Evolutionary conservation across 2,888 invertebrate species (phyloP), one percentile per base, ranked within the genome.

Genomic region (Allacma fusca): DNA sequence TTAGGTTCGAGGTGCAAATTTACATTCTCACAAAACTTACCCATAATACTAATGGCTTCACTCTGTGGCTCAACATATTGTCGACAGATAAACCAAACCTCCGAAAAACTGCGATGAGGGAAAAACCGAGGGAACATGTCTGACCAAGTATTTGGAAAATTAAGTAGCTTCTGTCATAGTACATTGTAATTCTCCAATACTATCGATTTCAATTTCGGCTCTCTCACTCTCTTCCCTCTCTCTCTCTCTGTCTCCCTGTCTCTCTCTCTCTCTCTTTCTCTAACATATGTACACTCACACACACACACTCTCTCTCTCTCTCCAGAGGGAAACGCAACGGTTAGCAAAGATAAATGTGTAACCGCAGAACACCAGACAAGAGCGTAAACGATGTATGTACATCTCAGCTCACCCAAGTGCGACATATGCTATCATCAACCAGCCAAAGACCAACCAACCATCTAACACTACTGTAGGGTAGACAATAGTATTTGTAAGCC

Each of bases 161-260:
- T 67, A 67, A 67, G 67, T 26, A 67, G 67, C 29, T 67, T 67
- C 67, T 67, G 67, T 67, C 67, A 67, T 67, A 67, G 67, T 28
- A 67, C 67, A 29, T 67, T 67, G 29, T 29, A 67, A 67, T 67
- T 29, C 67, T 67, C 29, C 67, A 67, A 67, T 67, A 67, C 29
- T 28, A 50, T 70, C 44, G 44, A 59, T 59, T 59, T 59, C 59
- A 59, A 59, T 59, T 59, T 59, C 59, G n/a, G 19, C 59, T 59
- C 59, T 59, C 59, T 59, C n/a, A n/a, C n/a, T n/a, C n/a, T n/a
- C n/a, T n/a, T n/a, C n/a, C n/a, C n/a, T n/a, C n/a, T n/a, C n/a
- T n/a, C n/a, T n/a, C n/a, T n/a, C 44, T 43, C 44, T 43, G 12
- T 43, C 44, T 43, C 44, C 9, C 44, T 43, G 12, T 43, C 44